phyloP scores from a whole-genome alignment of 2,113 vertebrate species.

The Hippocampus zosterae region DNA sequence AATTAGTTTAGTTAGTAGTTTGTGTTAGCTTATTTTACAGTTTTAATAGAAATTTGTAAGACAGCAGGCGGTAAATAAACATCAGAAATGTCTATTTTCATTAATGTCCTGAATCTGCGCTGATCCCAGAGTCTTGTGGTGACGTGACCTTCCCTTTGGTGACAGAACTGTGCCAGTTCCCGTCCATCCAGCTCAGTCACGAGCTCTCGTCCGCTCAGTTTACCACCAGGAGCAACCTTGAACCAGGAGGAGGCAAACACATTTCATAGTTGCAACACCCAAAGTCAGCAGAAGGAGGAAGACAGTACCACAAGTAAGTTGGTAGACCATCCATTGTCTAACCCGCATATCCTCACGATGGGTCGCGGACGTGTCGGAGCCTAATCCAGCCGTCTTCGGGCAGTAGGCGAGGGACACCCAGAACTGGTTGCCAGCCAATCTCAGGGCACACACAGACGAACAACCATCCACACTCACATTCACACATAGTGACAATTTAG shows the following conservation, averaged over 20 bases:
- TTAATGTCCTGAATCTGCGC: background rate
- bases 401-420: no score
- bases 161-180: slow-evolving; percentile 70
- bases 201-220: slow-evolving; percentile 61
- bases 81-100: background rate
- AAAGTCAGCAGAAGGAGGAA: slow-evolving; percentile 19
- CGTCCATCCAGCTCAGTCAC: slow-evolving; percentile 67
- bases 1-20: background rate
- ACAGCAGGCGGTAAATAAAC: background rate
- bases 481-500: no score
- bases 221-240: slow-evolving; percentile 43
- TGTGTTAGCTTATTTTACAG: no score
- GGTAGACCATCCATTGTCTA: no score
- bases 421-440: no score
- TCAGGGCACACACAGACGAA: no score
- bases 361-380: no score
- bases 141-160: slow-evolving; percentile 4
- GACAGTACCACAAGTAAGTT: slow-evolving; percentile 39
- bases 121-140: background rate
- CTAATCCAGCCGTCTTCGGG: no score
- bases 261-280: slow-evolving; percentile 13
- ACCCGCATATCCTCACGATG: no score
- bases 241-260: slow-evolving; percentile 55
- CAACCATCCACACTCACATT: no score
- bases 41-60: background rate